A percentile compares a stretch with the other conserved stretches of the same genome.
Conservation (phyloP, 2,113 vertebrate species). For the Chauna torquata region DNA sequence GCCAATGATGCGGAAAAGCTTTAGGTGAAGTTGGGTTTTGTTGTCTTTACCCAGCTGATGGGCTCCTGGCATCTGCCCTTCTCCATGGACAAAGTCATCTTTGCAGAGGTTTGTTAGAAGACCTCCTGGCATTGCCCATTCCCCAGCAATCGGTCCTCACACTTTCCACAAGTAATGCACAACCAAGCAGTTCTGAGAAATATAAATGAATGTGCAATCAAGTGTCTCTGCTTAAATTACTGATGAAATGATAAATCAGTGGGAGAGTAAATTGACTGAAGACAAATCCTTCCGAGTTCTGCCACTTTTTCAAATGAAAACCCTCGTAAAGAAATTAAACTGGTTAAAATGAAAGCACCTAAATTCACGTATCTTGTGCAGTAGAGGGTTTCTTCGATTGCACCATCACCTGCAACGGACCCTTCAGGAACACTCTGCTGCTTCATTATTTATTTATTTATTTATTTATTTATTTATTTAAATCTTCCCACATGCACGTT, state of each 20-base stretch:
- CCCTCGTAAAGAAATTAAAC: slow-evolving; percentile 47
- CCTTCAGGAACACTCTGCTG: neutral
- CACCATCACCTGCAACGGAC: neutral
- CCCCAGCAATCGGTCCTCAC: neutral
- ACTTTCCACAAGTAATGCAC: neutral
- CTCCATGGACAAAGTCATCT: neutral
- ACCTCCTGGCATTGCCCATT: neutral
- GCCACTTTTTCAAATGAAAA: slow-evolving; percentile 49
- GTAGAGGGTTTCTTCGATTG: neutral
- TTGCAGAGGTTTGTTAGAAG: neutral
- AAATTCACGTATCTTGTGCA: neutral
- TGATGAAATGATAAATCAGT: slow-evolving; percentile 45
- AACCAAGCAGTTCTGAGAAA: neutral
- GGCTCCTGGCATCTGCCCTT: neutral
- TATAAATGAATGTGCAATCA: neutral
- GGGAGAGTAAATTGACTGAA: slow-evolving; percentile 50
- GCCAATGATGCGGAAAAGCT: neutral
- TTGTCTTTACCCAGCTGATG: neutral
- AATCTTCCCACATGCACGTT: neutral
- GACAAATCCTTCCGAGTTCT: neutral
- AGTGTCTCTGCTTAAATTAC: slow-evolving; percentile 52
- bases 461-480: neutral
- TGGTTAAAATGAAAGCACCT: neutral
- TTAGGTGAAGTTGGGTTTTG: neutral
- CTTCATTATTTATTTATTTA: neutral